Evolutionary conservation across 2,113 vertebrate genomes (phyloP).

Genomic region (Erythrolamprus reginae): DNA sequence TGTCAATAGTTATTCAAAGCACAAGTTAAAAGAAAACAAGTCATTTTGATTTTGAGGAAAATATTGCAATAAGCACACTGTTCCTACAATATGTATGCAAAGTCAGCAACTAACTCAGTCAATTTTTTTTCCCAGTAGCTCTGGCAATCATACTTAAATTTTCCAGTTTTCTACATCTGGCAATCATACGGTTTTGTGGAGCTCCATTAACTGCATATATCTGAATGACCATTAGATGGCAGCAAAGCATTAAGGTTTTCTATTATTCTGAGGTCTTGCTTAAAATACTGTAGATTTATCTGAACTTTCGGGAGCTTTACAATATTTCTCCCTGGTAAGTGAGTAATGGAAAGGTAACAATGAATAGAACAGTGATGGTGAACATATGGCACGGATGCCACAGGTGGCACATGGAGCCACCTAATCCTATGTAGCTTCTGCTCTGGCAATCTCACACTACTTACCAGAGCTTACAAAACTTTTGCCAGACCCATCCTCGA

Average conservation of each 20-base stretch:
- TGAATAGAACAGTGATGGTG: no score
- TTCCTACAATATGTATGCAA: not conserved
- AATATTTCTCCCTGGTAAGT: not conserved
- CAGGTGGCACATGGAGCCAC: no score
- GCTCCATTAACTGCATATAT: not conserved
- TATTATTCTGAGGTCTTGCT: not conserved
- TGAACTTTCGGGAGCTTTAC: not conserved
- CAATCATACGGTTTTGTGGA: not conserved
- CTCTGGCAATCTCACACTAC: no score
- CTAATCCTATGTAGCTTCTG: no score
- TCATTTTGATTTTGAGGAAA: not conserved
- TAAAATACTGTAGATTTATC: not conserved
- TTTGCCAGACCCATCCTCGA: no score
- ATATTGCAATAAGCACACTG: not conserved
- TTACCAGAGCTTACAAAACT: no score
- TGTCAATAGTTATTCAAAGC: not conserved
- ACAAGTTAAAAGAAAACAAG: not conserved
- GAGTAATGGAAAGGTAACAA: no score
- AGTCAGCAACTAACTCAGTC: not conserved
- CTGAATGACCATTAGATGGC: not conserved
- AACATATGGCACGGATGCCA: no score
- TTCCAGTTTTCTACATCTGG: not conserved
- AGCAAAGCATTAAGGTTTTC: not conserved
- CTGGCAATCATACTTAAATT: not conserved
- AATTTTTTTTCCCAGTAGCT: not conserved